These are phyloP conservation scores for Girardinichthys multiradiatus DNA, from an alignment of 2,113 vertebrate genomes.

Conservation along the genomic window DNA sequence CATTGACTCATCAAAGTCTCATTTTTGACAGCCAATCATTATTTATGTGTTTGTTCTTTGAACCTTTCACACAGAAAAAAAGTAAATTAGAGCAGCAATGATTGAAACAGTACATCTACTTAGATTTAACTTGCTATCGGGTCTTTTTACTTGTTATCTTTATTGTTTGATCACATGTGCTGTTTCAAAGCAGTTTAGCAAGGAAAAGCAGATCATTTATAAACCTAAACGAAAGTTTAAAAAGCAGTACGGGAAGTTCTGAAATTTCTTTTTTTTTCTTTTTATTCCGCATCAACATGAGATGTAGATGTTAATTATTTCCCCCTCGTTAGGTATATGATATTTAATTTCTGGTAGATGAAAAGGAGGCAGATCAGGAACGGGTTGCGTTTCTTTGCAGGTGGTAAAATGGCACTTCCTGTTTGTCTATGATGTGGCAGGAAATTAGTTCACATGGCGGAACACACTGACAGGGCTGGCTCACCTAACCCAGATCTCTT, in stretches of 20 bases:
- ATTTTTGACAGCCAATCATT: neutral
- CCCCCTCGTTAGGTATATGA: constrained; percentile 24
- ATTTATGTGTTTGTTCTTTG: neutral
- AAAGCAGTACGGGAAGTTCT: neutral
- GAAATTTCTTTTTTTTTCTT: neutral
- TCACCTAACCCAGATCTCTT: constrained; percentile 70
- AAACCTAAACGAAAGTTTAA: neutral
- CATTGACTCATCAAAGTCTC: neutral
- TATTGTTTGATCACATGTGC: neutral
- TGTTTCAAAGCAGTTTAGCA: neutral
- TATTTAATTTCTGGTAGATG: constrained; percentile 47
- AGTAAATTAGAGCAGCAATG: neutral
- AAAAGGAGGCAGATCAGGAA: constrained; percentile 23
- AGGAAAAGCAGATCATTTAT: neutral
- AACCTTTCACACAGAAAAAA: neutral
- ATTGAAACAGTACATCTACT: neutral
- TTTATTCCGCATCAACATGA: neutral
- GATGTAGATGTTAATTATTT: neutral
- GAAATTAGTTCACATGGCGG: constrained; percentile 71
- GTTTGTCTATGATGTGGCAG: constrained; percentile 71
- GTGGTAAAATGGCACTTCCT: constrained; percentile 68
- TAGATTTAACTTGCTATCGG: neutral
- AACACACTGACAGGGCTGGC: constrained; percentile 51
- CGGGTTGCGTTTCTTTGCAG: constrained; percentile 35
- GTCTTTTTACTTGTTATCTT: neutral